Conservation (phyloP, 2,888 invertebrate genomes). For the Chirona hameri region DNA sequence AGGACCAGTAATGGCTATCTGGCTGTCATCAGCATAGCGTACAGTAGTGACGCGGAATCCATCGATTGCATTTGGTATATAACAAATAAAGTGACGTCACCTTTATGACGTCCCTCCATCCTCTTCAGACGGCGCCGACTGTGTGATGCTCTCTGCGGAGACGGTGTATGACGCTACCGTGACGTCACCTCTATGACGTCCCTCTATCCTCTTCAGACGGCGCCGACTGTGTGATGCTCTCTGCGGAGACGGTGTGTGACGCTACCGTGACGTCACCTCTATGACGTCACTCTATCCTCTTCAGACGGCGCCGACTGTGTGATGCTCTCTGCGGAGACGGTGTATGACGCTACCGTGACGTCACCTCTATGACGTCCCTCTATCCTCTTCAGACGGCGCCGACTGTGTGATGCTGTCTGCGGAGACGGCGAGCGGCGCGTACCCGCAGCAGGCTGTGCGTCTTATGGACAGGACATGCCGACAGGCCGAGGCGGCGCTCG, state of each 20-base stretch:
- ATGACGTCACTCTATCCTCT: neutral
- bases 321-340: neutral
- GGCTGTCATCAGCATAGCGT: no score
- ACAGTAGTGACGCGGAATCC: no score
- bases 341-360: neutral
- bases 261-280: neutral
- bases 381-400: conserved; percentile 77
- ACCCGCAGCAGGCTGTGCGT: conserved; percentile 69
- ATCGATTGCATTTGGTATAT: no score
- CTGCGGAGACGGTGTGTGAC: neutral
- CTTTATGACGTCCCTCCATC: no score
- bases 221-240: neutral
- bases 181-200: no score
- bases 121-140: no score
- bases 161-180: no score
- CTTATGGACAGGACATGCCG: conserved; percentile 92
- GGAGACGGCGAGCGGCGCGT: conserved; percentile 98
- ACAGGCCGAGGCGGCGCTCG: conserved; percentile 94
- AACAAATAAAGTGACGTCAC: no score
- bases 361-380: neutral
- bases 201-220: neutral
- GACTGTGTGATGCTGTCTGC: conserved; percentile 99
- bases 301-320: neutral
- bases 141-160: no score
- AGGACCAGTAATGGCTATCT: no score